Base-by-base conservation (phyloP, 2,888 invertebrate species). In the Cryptocephalus primarius region DNA sequence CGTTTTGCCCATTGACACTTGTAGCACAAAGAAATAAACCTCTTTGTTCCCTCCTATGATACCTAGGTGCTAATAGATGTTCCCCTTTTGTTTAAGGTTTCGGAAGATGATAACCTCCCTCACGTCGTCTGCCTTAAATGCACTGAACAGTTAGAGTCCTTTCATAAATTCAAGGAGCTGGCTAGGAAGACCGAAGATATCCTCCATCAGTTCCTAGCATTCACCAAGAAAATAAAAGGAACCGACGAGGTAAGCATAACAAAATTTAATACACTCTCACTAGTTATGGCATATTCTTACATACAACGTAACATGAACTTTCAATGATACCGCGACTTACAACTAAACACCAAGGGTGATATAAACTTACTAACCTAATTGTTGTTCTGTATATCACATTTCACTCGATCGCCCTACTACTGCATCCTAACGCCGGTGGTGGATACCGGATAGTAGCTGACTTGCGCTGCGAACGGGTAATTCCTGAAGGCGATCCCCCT, bases 61-160 rank as follows among this genome's bases (percentile, higher is more conserved):
- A 4, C 6, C 22, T 6, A 22, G 3, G 6, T 22, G 2, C 22
- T 22, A 4, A 22, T 22, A 6, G 22, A 22, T 22, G 22, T 22
- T 22, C 22, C 56, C 22, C 56, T 51, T 48, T 42, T 42, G 52
- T 67, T 67, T 60, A 72, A 87, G 87, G 82, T 86, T 54, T 80
- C 83, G 60, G 81, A 84, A 65, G 78, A 77, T 61, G 88, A 88
- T 71, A 77, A 79, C 61, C 75, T 88, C 65, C 88, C 88, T 58
- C 80, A 82, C 60, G 80, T 85, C 60, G 80, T 88, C 57, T 88
- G 88, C 72, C 78, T 80, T 52, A 79, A 80, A 58, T 88, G 88
- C 73, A 80, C 80, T 58, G 78, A 78, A 62, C 86, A 86, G 67
- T 74, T 88, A 61, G 83, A 85, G 67, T 79, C 82, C 51, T 78